phyloP scores from a whole-genome alignment of 2,113 vertebrate species.

The Amphiprion ocellaris region DNA sequence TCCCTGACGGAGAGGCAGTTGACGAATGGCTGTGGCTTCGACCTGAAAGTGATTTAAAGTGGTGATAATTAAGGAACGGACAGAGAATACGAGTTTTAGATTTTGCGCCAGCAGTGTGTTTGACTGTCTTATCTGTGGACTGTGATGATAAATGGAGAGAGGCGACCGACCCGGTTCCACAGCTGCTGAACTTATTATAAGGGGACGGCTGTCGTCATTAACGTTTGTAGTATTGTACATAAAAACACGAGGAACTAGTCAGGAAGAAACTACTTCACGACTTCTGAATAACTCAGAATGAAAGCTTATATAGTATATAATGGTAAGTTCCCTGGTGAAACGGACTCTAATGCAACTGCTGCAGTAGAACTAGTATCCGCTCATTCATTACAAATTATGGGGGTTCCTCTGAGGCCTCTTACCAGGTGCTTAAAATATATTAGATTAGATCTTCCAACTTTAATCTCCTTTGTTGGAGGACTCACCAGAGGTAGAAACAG shows the following conservation, averaged over 20 bases:
- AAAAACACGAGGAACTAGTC: not conserved
- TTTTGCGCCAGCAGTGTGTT: not conserved
- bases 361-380: no score
- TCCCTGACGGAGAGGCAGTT: conserved; percentile 14
- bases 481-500: no score
- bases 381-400: no score
- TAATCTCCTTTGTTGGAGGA: no score
- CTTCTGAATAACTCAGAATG: no score
- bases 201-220: not conserved
- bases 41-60: conserved; percentile 10
- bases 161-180: not conserved
- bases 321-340: no score
- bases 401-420: no score
- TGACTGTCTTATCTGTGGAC: not conserved
- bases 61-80: conserved; percentile 1
- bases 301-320: no score
- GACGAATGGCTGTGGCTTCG: not conserved
- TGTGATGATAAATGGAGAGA: not conserved
- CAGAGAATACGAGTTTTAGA: not conserved
- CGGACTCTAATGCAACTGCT: no score
- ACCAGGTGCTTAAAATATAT: no score
- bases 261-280: no score
- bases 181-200: not conserved
- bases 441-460: no score
- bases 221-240: not conserved